A percentile compares a stretch with the other conserved stretches of the same genome.
phyloP scores from a whole-genome alignment of 2,797 vertebrate genomes.

The Gastrophryne carolinensis region DNA sequence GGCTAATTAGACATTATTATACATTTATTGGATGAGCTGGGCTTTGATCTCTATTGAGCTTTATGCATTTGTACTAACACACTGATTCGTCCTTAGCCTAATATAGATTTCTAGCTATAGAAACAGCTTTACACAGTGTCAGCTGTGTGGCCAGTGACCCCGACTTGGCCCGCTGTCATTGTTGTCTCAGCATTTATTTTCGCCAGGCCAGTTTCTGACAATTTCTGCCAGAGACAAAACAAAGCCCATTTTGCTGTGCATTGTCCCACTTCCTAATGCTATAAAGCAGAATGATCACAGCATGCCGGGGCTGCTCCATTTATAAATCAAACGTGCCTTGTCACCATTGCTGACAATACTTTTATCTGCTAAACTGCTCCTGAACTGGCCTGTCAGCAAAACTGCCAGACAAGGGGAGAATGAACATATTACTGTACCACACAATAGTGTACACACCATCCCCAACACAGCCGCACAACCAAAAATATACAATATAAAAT shows the following conservation, averaged over 20 bases:
- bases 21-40: too few relatives aligned
- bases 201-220: slow-evolving; percentile 13
- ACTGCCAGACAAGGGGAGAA: neutral
- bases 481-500: too few relatives aligned
- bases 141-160: neutral
- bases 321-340: slow-evolving; percentile 62
- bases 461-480: too few relatives aligned
- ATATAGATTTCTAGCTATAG: neutral
- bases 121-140: neutral
- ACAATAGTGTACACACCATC: too few relatives aligned
- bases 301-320: slow-evolving; percentile 73
- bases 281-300: slow-evolving; percentile 57
- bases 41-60: too few relatives aligned
- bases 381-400: slow-evolving; percentile 32
- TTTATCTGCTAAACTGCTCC: neutral
- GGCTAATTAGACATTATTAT: too few relatives aligned
- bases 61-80: too few relatives aligned
- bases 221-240: slow-evolving; percentile 16
- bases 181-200: slow-evolving; percentile 35
- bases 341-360: slow-evolving; percentile 64
- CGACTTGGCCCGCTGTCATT: neutral
- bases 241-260: slow-evolving; percentile 20
- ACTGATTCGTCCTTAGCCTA: too few relatives aligned
- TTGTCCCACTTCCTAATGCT: slow-evolving; percentile 10
- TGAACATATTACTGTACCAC: too few relatives aligned